Evolutionary conservation across 2,113 vertebrate genomes (phyloP).

Genomic region (Laticauda colubrina): DNA sequence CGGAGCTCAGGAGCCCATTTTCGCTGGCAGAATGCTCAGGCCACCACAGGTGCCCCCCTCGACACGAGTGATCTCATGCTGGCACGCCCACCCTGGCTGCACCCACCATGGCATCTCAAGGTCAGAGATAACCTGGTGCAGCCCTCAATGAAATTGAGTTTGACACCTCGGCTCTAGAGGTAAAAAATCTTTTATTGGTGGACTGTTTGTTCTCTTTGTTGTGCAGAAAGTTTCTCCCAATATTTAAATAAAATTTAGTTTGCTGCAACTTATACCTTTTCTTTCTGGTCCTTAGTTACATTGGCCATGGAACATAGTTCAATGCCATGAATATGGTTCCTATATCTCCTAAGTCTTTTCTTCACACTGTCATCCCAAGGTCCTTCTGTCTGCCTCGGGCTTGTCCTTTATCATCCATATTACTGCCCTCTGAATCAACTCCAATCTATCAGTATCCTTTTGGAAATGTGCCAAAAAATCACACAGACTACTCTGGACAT

Average conservation of each 20-base stretch:
- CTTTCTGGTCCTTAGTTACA: not conserved
- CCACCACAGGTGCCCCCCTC: too few species aligned
- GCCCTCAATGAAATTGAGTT: too few species aligned
- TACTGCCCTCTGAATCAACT: not conserved
- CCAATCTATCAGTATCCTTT: not conserved
- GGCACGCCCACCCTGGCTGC: too few species aligned
- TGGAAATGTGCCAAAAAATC: not conserved
- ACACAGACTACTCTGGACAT: not conserved
- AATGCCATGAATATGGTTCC: not conserved
- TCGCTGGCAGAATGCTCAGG: too few species aligned
- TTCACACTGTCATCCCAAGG: not conserved
- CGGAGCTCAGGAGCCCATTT: too few species aligned
- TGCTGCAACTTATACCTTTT: not conserved
- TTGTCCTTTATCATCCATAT: not conserved
- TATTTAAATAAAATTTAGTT: not conserved
- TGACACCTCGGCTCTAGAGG: not conserved
- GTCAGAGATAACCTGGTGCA: too few species aligned
- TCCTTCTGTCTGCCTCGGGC: not conserved
- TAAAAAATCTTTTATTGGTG: not conserved
- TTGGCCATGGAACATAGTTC: not conserved
- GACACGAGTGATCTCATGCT: too few species aligned
- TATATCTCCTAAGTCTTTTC: not conserved
- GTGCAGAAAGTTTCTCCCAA: not conserved
- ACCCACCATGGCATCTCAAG: too few species aligned
- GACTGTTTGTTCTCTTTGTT: not conserved